Conservation (phyloP, 2,797 vertebrate genomes). For the Lagodon rhomboides region DNA sequence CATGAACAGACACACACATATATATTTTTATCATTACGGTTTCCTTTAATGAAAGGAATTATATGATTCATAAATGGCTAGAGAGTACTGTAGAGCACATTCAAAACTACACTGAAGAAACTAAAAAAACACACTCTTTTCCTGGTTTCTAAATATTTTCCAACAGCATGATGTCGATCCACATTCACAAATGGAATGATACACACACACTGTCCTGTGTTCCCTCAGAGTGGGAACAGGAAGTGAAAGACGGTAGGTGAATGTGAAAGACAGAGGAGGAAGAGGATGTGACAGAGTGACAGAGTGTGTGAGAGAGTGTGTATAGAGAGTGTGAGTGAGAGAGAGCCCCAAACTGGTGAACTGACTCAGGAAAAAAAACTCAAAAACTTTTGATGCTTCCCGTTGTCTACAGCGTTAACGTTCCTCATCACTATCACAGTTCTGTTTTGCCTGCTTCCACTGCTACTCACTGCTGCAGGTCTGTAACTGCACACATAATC, state of each 20-base stretch:
- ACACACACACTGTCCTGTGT: neutral
- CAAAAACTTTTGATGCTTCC: too few species aligned
- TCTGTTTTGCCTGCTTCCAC: neutral
- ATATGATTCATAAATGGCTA: neutral
- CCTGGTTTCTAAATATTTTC: neutral
- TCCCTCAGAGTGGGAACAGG: conserved; percentile 15
- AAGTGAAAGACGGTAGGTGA: conserved; percentile 60
- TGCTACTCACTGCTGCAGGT: conserved; percentile 10
- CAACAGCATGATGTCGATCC: neutral
- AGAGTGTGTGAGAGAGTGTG: conserved; percentile 4
- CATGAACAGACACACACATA: neutral
- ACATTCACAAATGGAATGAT: neutral
- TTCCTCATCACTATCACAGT: neutral
- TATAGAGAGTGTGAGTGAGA: conserved; percentile 11
- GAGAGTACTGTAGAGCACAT: neutral
- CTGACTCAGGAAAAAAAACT: conserved; percentile 45
- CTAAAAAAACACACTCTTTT: neutral
- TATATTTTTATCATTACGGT: neutral
- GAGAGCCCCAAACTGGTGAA: conserved; percentile 5
- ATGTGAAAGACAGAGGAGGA: conserved; percentile 33
- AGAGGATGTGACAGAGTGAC: neutral
- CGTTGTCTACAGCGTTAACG: neutral
- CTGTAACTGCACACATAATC: neutral
- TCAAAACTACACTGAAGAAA: conserved; percentile 1
- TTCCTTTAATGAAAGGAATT: neutral